These are phyloP conservation scores for Myoxocephalus aenaeus DNA, from an alignment of 2,797 vertebrate species.

Conservation along the genomic window DNA sequence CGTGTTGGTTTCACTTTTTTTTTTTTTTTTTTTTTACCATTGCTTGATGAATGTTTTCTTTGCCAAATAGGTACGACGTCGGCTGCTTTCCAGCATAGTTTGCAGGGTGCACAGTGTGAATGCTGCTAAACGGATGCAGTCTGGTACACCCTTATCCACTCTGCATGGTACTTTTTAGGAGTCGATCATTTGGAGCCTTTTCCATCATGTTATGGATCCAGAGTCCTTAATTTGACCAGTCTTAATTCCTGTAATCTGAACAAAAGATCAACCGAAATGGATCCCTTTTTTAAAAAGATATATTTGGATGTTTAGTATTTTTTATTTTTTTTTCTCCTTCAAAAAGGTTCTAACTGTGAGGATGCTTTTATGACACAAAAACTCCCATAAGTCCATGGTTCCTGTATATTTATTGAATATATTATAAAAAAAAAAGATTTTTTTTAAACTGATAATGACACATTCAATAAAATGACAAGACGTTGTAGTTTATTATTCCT, in stretches of 20 bases:
- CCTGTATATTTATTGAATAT: constrained; percentile 83
- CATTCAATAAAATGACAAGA: constrained; percentile 70
- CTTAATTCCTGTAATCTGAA: constrained; percentile 42
- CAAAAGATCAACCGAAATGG: constrained; percentile 32
- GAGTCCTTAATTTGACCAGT: constrained; percentile 49
- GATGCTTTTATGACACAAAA: constrained; percentile 63
- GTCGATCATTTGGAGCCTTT: constrained; percentile 39
- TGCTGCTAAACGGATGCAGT: constrained; percentile 54
- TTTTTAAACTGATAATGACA: constrained; percentile 58
- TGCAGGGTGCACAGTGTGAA: constrained; percentile 52
- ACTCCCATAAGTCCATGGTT: constrained; percentile 38
- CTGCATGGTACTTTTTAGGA: constrained; percentile 56
- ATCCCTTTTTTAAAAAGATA: constrained; percentile 15
- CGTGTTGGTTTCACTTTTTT: constrained; percentile 59
- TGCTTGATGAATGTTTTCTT: constrained; percentile 79
- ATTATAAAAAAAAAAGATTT: constrained; percentile 64
- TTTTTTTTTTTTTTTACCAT: constrained; percentile 40
- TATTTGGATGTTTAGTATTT: background rate
- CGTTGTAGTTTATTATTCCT: constrained; percentile 59
- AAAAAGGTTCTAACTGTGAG: constrained; percentile 45
- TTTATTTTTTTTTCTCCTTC: background rate
- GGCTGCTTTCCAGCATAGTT: constrained; percentile 59
- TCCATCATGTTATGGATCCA: constrained; percentile 50
- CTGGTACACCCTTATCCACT: constrained; percentile 47
- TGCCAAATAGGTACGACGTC: constrained; percentile 81